Evolutionary conservation across 1,140 invertebrate genomes (phyloP).

Genomic region (Apis mellifera): Amel_HAv3.1 CM009942.2:10111501-10112000

Average conservation of each 20-base stretch:
- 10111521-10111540: constrained; percentile 48
- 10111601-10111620: not conserved
- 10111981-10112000: constrained; percentile 30
- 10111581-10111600: too few relatives aligned
- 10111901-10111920: too few relatives aligned
- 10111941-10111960: too few relatives aligned
- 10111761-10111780: constrained; percentile 78
- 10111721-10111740: constrained; percentile 58
- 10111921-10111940: not conserved
- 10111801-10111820: constrained; percentile 75
- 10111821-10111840: constrained; percentile 69
- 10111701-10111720: constrained; percentile 49
- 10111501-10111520: constrained; percentile 1
- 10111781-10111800: constrained; percentile 72
- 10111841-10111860: constrained; percentile 22
- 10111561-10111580: constrained; percentile 39
- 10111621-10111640: not conserved
- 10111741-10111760: constrained; percentile 67
- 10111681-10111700: constrained; percentile 10
- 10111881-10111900: not conserved
- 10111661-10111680: constrained; percentile 30
- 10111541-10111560: constrained; percentile 66
- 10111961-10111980: not conserved
- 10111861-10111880: not conserved
- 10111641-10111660: constrained; percentile 7